These are phyloP conservation scores for Dasysyrphus albostriatus DNA, from an alignment of 2,888 invertebrate species.

Conservation along the genomic window DNA sequence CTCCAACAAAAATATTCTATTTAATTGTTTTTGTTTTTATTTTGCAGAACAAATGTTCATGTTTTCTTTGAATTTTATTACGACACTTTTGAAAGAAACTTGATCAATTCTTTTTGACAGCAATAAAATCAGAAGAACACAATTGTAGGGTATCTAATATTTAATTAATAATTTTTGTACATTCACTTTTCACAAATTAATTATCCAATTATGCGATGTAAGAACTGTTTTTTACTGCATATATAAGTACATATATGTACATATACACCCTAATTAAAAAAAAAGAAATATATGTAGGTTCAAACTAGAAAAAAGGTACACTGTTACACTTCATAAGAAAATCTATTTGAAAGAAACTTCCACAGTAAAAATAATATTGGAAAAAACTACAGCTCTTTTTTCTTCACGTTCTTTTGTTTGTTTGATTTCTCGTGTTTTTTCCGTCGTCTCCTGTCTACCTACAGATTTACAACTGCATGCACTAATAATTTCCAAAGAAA, in stretches of 20 bases:
- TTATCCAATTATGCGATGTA: not conserved
- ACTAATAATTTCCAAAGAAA: conserved; percentile 48
- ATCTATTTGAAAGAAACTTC: conserved; percentile 29
- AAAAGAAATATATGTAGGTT: not conserved
- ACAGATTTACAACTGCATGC: conserved; percentile 45
- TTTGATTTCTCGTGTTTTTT: conserved; percentile 25
- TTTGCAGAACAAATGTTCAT: not conserved
- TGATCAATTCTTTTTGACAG: not conserved
- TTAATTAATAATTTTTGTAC: not conserved
- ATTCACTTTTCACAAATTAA: conserved; percentile 11
- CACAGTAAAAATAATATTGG: conserved; percentile 22
- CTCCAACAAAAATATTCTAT: not conserved
- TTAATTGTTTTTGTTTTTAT: not conserved
- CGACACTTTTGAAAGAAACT: not conserved
- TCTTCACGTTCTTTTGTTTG: conserved; percentile 13
- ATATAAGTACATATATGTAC: not conserved
- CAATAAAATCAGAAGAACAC: not conserved
- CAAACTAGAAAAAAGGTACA: not conserved
- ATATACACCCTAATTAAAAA: not conserved
- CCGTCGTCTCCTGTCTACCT: conserved; percentile 31
- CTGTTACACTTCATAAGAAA: not conserved
- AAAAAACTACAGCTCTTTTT: conserved; percentile 23
- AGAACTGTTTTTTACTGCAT: not conserved
- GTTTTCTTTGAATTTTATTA: not conserved
- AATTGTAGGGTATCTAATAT: not conserved